phyloP scores from a whole-genome alignment of 2,888 invertebrate genomes.

The Norana najaformis region DNA sequence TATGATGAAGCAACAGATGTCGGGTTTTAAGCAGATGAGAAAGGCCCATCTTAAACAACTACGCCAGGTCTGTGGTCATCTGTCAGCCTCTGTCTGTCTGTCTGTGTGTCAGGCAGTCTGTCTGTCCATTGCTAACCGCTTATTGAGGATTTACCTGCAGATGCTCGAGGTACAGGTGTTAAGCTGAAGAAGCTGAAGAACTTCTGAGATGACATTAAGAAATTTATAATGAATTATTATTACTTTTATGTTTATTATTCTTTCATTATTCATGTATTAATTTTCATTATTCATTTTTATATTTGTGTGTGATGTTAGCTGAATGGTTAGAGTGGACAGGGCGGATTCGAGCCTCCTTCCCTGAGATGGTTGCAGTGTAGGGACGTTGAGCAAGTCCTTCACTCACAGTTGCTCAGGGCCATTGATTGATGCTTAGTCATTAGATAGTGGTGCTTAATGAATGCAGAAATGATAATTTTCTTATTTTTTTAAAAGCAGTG shows the following conservation, averaged over 20 bases:
- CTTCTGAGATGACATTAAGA: not conserved
- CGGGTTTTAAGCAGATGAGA: slow-evolving; percentile 95
- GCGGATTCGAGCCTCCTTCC: too few relatives aligned
- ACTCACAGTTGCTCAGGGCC: too few relatives aligned
- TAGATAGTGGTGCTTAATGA: too few relatives aligned
- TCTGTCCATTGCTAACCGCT: too few relatives aligned
- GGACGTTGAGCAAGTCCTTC: too few relatives aligned
- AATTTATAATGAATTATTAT: not conserved
- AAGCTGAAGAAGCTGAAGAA: not conserved
- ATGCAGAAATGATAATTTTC: not conserved
- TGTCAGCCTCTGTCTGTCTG: not conserved
- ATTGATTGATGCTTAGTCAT: too few relatives aligned
- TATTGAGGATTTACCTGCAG: too few relatives aligned
- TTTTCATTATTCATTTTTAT: not conserved
- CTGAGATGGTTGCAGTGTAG: too few relatives aligned
- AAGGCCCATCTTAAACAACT: slow-evolving; percentile 95
- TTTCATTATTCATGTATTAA: not conserved
- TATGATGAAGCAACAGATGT: slow-evolving; percentile 99
- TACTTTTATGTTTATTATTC: not conserved
- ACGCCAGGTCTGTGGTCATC: slow-evolving; percentile 55
- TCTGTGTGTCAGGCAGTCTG: not conserved
- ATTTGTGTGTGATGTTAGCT: not conserved
- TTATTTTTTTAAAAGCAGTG: not conserved
- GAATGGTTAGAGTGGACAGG: too few relatives aligned
- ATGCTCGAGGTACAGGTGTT: too few relatives aligned